Conservation (phyloP, 2,113 vertebrate genomes). For the Psammodynastes pulverulentus region DNA sequence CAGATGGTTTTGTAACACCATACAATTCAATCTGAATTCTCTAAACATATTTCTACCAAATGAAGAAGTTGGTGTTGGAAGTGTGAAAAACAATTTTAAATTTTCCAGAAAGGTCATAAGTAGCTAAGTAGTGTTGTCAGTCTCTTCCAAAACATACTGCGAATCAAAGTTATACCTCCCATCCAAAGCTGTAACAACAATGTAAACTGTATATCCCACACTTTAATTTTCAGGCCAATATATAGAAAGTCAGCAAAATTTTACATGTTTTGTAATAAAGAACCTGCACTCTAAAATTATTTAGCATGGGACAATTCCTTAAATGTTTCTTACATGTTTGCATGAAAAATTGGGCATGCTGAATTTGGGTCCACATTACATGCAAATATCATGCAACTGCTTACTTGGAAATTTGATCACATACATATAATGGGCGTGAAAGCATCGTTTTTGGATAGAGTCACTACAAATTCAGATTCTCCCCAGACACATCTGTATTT, state of each 20-base stretch:
- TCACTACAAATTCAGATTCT: background rate
- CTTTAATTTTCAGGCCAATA: background rate
- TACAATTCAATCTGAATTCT: conserved; percentile 55
- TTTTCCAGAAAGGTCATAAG: conserved; percentile 51
- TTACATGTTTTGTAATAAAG: background rate
- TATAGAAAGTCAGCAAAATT: background rate
- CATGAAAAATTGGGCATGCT: background rate
- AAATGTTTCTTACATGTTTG: background rate
- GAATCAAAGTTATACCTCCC: conserved; percentile 42
- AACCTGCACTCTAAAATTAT: background rate
- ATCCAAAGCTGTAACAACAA: conserved; percentile 49
- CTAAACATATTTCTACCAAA: conserved; percentile 48
- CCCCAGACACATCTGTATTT: background rate
- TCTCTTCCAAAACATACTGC: conserved; percentile 50
- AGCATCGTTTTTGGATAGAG: background rate
- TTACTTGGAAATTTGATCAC: background rate
- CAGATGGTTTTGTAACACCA: conserved; percentile 53
- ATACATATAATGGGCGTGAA: background rate
- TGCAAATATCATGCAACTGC: background rate
- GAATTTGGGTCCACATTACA: background rate
- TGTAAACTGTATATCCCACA: background rate
- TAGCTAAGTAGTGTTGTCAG: conserved; percentile 48
- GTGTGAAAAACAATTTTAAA: conserved; percentile 61
- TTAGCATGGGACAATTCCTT: background rate
- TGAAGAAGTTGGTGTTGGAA: conserved; percentile 58